Evolutionary conservation across 2,888 invertebrate genomes (phyloP).

Genomic region (Glomeris marginata): DNA sequence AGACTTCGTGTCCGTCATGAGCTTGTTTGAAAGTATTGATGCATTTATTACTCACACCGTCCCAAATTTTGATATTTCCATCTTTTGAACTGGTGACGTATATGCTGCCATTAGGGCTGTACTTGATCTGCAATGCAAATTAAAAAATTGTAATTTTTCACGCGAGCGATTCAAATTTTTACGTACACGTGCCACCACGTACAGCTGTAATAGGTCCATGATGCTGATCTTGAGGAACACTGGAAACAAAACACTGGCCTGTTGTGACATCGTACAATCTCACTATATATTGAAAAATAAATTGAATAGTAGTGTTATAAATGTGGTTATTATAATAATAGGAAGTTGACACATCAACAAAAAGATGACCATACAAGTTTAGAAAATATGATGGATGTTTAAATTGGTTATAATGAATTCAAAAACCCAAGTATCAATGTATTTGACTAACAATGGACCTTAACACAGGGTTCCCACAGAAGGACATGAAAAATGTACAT

Average conservation of each 20-base stretch:
- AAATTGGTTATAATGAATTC: no score
- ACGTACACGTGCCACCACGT: conserved; percentile 7
- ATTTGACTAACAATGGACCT: no score
- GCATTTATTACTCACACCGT: conserved; percentile 70
- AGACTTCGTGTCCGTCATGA: conserved; percentile 87
- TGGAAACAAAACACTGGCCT: conserved; percentile 86
- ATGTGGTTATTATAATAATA: no score
- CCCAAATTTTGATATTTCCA: conserved; percentile 92
- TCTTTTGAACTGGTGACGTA: conserved; percentile 82
- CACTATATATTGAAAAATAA: conserved; percentile 38
- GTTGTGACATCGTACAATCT: conserved; percentile 90
- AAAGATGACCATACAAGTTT: no score
- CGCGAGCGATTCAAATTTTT: not conserved
- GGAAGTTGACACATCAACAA: no score
- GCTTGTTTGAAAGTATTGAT: conserved; percentile 86
- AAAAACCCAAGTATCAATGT: no score
- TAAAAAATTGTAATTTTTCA: conserved; percentile 24
- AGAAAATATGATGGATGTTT: no score
- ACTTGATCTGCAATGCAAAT: conserved; percentile 32
- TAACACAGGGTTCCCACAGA: no score
- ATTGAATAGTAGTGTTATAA: conserved; percentile 4
- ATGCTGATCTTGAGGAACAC: conserved; percentile 51
- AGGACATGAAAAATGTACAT: no score
- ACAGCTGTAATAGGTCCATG: conserved; percentile 32
- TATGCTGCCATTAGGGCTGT: conserved; percentile 51